A percentile compares a stretch with the other conserved stretches of the same genome.
phyloP scores from a whole-genome alignment of 2,888 invertebrate species.

The Epsilonema sp. region DNA sequence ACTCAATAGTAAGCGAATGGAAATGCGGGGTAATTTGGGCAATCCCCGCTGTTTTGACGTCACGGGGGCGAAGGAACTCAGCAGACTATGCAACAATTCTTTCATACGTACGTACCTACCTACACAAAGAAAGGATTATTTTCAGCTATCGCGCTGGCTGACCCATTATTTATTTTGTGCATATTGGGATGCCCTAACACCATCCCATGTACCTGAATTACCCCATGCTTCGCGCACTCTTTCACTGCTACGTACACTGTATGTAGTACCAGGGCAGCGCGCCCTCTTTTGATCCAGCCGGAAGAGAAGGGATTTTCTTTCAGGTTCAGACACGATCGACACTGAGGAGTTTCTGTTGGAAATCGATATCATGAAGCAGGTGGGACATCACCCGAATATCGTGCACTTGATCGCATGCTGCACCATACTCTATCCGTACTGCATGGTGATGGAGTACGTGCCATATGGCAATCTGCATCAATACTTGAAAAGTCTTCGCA shows the following conservation, averaged over 20 bases:
- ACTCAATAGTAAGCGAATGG: constrained; percentile 41
- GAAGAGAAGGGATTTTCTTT: constrained; percentile 20
- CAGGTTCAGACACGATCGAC: constrained; percentile 29
- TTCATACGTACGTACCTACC: no score
- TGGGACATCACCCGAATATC: constrained; percentile 72
- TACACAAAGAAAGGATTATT: no score
- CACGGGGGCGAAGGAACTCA: no score
- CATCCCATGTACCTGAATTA: no score
- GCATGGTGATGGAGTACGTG: constrained; percentile 91
- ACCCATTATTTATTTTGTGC: no score
- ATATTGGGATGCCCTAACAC: no score
- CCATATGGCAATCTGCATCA: constrained; percentile 87
- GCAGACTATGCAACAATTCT: no score
- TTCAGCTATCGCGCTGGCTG: no score
- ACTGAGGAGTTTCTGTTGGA: constrained; percentile 50
- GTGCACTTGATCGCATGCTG: constrained; percentile 84
- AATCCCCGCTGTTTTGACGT: no score
- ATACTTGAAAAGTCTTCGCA: constrained; percentile 42
- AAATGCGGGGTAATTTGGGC: no score
- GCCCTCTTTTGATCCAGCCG: background rate
- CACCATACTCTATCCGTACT: constrained; percentile 87
- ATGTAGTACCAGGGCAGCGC: no score
- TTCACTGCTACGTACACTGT: background rate
- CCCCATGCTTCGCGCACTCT: background rate
- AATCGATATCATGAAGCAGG: constrained; percentile 53